A percentile compares a stretch with the other conserved stretches of the same genome.
phyloP scores from a whole-genome alignment of 1,140 invertebrate species.

The Cheumatopsyche charites region DNA sequence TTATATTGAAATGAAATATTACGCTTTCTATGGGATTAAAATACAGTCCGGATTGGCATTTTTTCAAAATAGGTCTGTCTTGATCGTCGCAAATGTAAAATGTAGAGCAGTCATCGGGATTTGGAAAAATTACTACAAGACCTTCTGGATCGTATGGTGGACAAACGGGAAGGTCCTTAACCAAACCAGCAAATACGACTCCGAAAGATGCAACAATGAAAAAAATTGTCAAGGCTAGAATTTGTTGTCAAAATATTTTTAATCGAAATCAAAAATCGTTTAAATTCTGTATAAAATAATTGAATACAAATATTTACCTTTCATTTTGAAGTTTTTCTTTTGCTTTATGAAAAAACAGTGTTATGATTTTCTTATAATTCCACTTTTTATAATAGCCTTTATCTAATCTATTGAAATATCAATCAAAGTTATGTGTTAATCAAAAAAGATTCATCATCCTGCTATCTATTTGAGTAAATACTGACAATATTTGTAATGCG shows the following conservation, averaged over 20 bases:
- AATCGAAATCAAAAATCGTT: background rate
- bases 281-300: background rate
- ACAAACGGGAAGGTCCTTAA: background rate
- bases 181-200: background rate
- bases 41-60: constrained; percentile 21
- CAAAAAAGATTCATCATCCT: too few relatives aligned
- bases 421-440: too few relatives aligned
- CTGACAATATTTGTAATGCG: too few relatives aligned
- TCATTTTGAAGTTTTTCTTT: background rate
- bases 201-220: constrained; percentile 7
- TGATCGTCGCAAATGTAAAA: constrained; percentile 29
- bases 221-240: background rate
- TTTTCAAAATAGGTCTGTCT: constrained; percentile 13
- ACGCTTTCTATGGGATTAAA: constrained; percentile 14
- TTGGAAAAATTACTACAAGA: constrained; percentile 21
- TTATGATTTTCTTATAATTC: too few relatives aligned
- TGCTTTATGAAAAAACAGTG: too few relatives aligned
- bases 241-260: too few relatives aligned
- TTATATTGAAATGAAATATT: background rate
- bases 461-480: too few relatives aligned
- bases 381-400: too few relatives aligned
- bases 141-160: constrained; percentile 9
- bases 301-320: background rate
- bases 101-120: constrained; percentile 29
- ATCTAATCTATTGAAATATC: too few relatives aligned